Base-by-base conservation (phyloP, 2,888 invertebrate genomes). In the Torymus aiolomorphi region DNA sequence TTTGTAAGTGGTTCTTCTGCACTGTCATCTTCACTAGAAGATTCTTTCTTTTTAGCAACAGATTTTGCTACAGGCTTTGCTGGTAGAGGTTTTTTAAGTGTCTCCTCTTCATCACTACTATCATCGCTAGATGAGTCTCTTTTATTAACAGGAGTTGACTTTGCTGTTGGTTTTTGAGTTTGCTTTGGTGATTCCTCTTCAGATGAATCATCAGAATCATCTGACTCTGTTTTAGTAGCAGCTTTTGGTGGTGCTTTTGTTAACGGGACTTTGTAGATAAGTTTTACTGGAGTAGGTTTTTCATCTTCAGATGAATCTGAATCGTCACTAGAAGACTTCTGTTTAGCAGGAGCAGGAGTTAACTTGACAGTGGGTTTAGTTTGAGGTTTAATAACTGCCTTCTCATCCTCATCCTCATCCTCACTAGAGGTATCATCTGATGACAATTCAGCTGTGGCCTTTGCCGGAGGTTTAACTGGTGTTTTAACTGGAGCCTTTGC, bases 1-100 rank as follows among this genome's bases (percentile, higher is more conserved):
- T 84, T 85, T 10, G 57, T 65, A 74, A 63, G 80, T 67, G 81
- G 79, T 76, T 84, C 83, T 62, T 89, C 89, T 14, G 65, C 71
- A 56, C 81, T 57, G 52, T 73, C 69, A 8, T 88, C 87, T 63
- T 13, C 83, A 13, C 63, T 65, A 11, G 81, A 81, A 3, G 86
- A 86, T 51, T 88, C 87, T 59, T 78, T 16, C 14, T 82, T 81
- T 59, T 51, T 80, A 2, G 66, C 69, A 11, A 77, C 84, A 31
- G 82, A 73, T 42, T 81, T 85, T 8, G 78, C 65, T 42, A 71
- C 73, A 12, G 81, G 66, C 56, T 83, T 83, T 16, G 73, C 76
- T 18, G 77, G 57, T 62, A 74, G 79, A 59, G 80, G 72, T 80
- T 83, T 83, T 80, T 61, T 82, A n/a, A 75, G 81, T 72, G 80